phyloP scores from a whole-genome alignment of 1,140 invertebrate genomes.

The Micrasema longulum region DNA sequence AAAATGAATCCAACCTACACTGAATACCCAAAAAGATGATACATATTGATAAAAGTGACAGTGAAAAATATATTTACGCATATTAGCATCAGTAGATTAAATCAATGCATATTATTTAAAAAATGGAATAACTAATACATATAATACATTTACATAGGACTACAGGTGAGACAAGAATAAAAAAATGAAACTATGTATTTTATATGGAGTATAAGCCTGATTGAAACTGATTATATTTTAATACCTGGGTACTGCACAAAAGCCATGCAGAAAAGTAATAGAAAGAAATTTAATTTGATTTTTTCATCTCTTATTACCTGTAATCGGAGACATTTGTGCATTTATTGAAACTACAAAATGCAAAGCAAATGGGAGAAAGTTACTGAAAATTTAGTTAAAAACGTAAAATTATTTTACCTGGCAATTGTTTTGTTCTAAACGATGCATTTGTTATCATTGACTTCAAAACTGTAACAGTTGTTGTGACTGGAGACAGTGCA shows the following conservation, averaged over 20 bases:
- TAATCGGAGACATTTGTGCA: constrained; percentile 21
- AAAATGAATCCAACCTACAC: too few species aligned
- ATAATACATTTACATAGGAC: too few species aligned
- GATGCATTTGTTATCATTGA: constrained; percentile 98
- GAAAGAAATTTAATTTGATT: constrained; percentile 13
- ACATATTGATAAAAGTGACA: too few species aligned
- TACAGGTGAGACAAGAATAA: too few species aligned
- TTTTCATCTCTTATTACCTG: constrained; percentile 12
- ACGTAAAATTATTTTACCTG: constrained; percentile 70
- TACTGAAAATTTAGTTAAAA: too few species aligned
- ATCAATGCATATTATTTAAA: too few species aligned
- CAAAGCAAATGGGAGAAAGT: too few species aligned
- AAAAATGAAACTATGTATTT: too few species aligned
- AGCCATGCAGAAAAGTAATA: constrained; percentile 33
- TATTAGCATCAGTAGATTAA: too few species aligned
- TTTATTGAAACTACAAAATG: constrained; percentile 5
- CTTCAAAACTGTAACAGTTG: constrained; percentile 85
- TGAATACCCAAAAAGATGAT: too few species aligned
- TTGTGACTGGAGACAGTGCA: constrained; percentile 82
- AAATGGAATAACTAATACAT: too few species aligned
- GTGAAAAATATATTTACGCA: too few species aligned
- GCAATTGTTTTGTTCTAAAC: constrained; percentile 94
- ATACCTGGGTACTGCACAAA: constrained; percentile 25
- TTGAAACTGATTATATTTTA: constrained; percentile 3
- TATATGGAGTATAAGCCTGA: constrained; percentile 31